Percentiles rank a stretch among this genome's conserved stretches.
These are phyloP conservation scores for Lutraria lutraria DNA, from an alignment of 2,888 invertebrate species.

Conservation along the genomic window DNA sequence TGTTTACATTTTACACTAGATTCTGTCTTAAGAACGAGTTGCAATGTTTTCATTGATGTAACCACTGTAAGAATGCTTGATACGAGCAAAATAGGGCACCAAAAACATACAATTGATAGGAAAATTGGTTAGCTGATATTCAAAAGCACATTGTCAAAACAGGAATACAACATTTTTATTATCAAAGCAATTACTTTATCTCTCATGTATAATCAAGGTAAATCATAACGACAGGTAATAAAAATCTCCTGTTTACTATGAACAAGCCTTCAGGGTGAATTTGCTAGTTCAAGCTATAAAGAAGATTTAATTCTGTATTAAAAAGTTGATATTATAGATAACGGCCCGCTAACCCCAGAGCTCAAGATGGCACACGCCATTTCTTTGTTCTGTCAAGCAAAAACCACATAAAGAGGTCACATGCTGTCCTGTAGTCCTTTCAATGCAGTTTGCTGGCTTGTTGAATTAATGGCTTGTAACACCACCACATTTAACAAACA, in stretches of 20 bases:
- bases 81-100: not conserved
- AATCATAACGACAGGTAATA: not conserved
- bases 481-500: not conserved
- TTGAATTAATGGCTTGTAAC: not conserved
- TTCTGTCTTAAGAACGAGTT: not conserved
- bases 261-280: conserved; percentile 13
- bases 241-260: conserved; percentile 1
- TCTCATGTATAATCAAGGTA: not conserved
- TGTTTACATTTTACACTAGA: conserved; percentile 49
- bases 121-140: not conserved
- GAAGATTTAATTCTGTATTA: conserved; percentile 17
- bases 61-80: not conserved
- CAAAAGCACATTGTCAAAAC: not conserved
- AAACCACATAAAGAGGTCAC: conserved; percentile 22
- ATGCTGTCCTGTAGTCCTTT: conserved; percentile 12
- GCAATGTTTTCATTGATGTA: not conserved
- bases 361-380: conserved; percentile 7
- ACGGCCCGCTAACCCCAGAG: not conserved
- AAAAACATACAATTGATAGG: not conserved
- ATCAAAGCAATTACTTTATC: conserved; percentile 20
- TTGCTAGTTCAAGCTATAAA: not conserved
- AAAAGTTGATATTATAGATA: conserved; percentile 11
- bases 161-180: not conserved
- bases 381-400: conserved; percentile 10
- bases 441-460: not conserved